Base-by-base conservation (phyloP, 2,113 vertebrate species). In the Cebidichthys violaceus region DNA sequence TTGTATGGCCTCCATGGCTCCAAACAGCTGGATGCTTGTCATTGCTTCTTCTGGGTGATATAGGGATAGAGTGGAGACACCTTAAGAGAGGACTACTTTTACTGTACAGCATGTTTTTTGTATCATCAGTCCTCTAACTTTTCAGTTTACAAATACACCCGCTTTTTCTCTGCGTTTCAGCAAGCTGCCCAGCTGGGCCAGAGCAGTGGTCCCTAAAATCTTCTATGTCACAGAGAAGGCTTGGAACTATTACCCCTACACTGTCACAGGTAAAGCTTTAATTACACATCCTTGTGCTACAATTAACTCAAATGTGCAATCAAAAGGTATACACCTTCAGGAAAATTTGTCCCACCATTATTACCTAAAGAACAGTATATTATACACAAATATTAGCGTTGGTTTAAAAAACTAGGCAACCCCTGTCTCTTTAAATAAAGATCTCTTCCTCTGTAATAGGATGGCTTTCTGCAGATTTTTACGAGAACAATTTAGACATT, bases 161-260 rank as follows among this genome's bases (percentile, higher is more conserved):
- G 1, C 39, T 72, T 4, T 82, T 29, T 88, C 45, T 93, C 81
- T 90, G 17, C 88, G 94, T 92, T 94, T 45, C 94, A 98, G 97
- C 94, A 99, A 98, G 85, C 93, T 99, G 71, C 97, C 97, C 35
- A 97, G 96, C 74, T 99, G 97, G 97, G 97, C 97, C 70, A 95
- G 96, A 93, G 97, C 97, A 47, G 97, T 98, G 70, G 97, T 98
- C 67, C 97, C 97, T 20, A 97, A 97, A 90, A 98, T 99, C 70
- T 99, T 99, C 94, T 99, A 99, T 1, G 95, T 99, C 68, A 99
- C 97, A 17, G 97, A 99, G 90, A 99, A 98, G 91, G 97, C 97
- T 31, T 98, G 97, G 97, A 99, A 99, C 95, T 99, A 98, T 75
- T 99, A 99, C 72, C 97, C 97, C 6, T 99, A 97, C 84, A 94